Evolutionary conservation across 2,888 invertebrate genomes (phyloP).

Genomic region (Aquatica leii): DNA sequence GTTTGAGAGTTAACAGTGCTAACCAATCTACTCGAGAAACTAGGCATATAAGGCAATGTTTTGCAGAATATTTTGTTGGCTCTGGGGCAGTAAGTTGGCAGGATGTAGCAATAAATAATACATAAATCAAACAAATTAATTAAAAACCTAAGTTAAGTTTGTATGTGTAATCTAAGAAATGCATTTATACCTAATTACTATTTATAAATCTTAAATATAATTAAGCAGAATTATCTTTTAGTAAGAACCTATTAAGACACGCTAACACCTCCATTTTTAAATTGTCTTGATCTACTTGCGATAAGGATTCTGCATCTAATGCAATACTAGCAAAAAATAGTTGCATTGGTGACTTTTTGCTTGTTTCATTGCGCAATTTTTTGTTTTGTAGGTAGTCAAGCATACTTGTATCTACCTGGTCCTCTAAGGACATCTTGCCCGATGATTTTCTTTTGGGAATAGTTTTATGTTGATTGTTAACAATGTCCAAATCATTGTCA

Average conservation of each 20-base stretch:
- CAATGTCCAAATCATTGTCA: not conserved
- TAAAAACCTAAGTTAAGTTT: constrained; percentile 3
- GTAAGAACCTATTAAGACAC: too few relatives aligned
- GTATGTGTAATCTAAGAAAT: constrained; percentile 5
- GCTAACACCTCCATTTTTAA: too few relatives aligned
- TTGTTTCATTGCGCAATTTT: not conserved
- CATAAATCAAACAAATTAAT: constrained; percentile 2
- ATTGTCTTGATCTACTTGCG: too few relatives aligned
- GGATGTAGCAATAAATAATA: constrained; percentile 2
- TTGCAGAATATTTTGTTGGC: constrained; percentile 4
- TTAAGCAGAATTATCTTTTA: too few relatives aligned
- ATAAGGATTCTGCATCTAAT: too few relatives aligned
- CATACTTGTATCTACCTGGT: not conserved
- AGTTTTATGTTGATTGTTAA: not conserved
- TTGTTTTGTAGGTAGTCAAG: not conserved
- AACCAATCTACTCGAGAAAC: too few relatives aligned
- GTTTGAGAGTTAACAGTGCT: constrained; percentile 4
- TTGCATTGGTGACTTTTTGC: not conserved
- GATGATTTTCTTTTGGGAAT: too few relatives aligned
- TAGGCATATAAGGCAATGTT: too few relatives aligned
- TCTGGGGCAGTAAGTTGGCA: constrained; percentile 1
- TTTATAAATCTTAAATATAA: too few relatives aligned
- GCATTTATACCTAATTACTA: constrained; percentile 5
- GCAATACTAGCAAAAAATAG: too few relatives aligned
- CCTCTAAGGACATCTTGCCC: too few relatives aligned